Percentiles rank a stretch among this genome's conserved stretches.
Conservation (phyloP, 1,140 invertebrate species). For the Tenebrio molitor region DNA sequence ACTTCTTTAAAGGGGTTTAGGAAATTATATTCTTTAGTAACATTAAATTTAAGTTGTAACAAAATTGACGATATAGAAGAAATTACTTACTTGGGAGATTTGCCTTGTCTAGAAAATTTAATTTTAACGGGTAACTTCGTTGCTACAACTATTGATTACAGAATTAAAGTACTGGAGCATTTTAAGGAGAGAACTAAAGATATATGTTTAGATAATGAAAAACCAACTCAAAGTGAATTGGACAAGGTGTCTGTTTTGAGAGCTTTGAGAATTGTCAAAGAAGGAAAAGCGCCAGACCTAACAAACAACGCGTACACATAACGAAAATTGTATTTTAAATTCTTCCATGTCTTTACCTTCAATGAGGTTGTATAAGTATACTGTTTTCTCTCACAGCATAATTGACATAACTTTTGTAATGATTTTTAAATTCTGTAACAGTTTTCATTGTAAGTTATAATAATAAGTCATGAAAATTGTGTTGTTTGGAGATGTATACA, state of each 20-base stretch:
- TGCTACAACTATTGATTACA: slow-evolving; percentile 88
- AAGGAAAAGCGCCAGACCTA: slow-evolving; percentile 61
- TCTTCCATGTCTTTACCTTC: no score
- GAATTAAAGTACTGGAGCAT: slow-evolving; percentile 88
- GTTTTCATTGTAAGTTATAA: no score
- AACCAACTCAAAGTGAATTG: slow-evolving; percentile 87
- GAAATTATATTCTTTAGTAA: slow-evolving; percentile 87
- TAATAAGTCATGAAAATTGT: no score
- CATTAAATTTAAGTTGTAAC: slow-evolving; percentile 90
- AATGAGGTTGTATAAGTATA: no score
- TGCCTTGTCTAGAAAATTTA: slow-evolving; percentile 90
- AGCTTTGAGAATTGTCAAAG: slow-evolving; percentile 77
- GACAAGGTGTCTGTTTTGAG: slow-evolving; percentile 92
- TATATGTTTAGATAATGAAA: slow-evolving; percentile 89
- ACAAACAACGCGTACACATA: slow-evolving; percentile 23
- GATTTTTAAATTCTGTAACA: no score
- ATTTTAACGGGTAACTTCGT: slow-evolving; percentile 91
- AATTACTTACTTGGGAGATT: slow-evolving; percentile 80
- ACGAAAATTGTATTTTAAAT: no score
- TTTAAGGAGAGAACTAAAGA: slow-evolving; percentile 84
- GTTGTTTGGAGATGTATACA: no score
- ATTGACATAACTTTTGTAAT: no score
- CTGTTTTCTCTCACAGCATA: no score
- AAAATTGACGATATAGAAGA: slow-evolving; percentile 84
- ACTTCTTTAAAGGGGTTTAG: slow-evolving; percentile 81